A percentile compares a stretch with the other conserved stretches of the same genome.
Evolutionary conservation across 2,797 vertebrate species (phyloP).

Genomic region (Chiloscyllium punctatum): DNA sequence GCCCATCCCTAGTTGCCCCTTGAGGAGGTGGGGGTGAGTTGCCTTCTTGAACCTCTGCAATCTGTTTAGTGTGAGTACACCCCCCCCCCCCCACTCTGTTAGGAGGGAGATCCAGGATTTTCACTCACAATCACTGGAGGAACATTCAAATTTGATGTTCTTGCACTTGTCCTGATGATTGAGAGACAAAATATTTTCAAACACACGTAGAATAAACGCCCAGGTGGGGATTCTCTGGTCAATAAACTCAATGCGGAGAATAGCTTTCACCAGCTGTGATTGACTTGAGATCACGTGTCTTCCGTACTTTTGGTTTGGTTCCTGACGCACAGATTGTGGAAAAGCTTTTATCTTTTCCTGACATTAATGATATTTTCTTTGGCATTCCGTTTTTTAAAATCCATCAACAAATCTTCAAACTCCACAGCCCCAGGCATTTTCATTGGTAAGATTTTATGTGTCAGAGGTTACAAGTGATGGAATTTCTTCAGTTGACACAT

Average conservation of each 20-base stretch:
- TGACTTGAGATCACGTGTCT: background rate
- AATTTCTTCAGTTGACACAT: conserved; percentile 11
- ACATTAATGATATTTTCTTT: background rate
- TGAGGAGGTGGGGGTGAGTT: no score
- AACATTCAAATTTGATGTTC: background rate
- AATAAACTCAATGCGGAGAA: background rate
- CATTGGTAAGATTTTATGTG: no score
- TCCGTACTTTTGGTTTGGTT: background rate
- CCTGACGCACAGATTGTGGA: background rate
- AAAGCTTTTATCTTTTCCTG: background rate
- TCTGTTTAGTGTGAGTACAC: no score
- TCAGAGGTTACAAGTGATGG: background rate
- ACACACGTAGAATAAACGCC: background rate
- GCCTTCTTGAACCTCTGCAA: no score
- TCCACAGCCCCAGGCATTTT: background rate
- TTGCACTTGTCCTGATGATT: background rate
- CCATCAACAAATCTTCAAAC: background rate
- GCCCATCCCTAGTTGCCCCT: no score
- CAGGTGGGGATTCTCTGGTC: background rate
- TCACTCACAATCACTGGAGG: no score
- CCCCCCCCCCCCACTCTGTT: no score
- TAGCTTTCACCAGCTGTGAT: background rate
- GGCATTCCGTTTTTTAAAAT: background rate
- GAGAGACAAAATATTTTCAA: background rate
- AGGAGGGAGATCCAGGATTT: no score